Percentiles rank a stretch among this genome's conserved stretches.
Evolutionary conservation across 2,797 vertebrate species (phyloP).

Genomic region (Sebastes miniatus): DNA sequence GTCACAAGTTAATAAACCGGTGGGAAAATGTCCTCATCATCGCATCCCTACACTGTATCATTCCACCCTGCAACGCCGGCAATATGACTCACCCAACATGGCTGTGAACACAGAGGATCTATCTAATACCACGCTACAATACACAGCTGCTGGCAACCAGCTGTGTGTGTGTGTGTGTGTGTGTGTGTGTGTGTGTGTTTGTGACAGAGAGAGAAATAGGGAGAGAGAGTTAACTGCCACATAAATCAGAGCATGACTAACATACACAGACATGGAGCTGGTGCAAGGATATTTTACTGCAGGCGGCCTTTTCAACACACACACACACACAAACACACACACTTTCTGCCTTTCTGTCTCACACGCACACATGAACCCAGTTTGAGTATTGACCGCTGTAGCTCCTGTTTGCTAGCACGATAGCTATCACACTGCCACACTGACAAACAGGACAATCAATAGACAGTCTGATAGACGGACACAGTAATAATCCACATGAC

Average conservation of each 20-base stretch:
- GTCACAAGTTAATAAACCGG: too few relatives aligned
- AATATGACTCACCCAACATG: conserved; percentile 54
- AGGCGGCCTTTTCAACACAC: neutral
- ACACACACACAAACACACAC: neutral
- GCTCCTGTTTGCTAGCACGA: neutral
- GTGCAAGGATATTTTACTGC: conserved; percentile 28
- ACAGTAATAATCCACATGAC: conserved; percentile 4
- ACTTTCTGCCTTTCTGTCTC: neutral
- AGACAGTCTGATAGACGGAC: neutral
- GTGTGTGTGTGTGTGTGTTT: conserved; percentile 3
- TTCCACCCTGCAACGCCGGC: conserved; percentile 28
- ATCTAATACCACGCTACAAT: conserved; percentile 45
- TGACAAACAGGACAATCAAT: conserved; percentile 23
- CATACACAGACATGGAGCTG: conserved; percentile 34
- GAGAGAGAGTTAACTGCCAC: conserved; percentile 9
- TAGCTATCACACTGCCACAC: neutral
- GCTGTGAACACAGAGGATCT: conserved; percentile 39
- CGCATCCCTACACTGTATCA: neutral
- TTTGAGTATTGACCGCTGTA: conserved; percentile 2
- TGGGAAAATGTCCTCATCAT: too few relatives aligned
- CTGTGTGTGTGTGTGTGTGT: conserved; percentile 7
- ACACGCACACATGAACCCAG: neutral
- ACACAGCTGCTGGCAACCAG: conserved; percentile 50
- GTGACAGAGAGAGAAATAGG: neutral
- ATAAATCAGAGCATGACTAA: conserved; percentile 52